Evolutionary conservation across 2,113 vertebrate species (phyloP).

Genomic region (Sciurus niger): DNA sequence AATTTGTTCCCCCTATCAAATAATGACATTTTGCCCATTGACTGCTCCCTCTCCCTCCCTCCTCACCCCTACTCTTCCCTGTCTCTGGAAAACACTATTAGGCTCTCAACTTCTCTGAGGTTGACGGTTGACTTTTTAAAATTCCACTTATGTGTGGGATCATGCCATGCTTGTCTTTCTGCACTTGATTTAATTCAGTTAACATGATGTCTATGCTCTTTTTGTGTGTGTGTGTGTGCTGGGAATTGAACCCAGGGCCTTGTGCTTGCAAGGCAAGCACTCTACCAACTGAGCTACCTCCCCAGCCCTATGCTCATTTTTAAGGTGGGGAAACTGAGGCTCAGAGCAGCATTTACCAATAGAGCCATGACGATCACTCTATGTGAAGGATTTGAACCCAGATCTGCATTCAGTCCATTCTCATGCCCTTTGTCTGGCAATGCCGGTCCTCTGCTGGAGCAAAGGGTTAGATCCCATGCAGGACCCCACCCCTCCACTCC

Average conservation of each 20-base stretch:
- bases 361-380: neutral
- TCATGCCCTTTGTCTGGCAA: fast-evolving
- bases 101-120: neutral
- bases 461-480: neutral
- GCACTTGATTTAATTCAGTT: neutral
- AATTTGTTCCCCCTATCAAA: too few species aligned
- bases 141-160: neutral
- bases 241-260: too few species aligned
- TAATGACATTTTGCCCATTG: neutral
- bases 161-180: too few species aligned
- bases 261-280: too few species aligned
- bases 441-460: fast-evolving
- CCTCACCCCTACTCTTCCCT: neutral
- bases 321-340: neutral
- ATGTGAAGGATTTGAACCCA: neutral
- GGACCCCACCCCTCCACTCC: neutral
- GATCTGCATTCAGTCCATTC: neutral
- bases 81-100: neutral
- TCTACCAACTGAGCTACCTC: too few species aligned
- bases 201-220: neutral
- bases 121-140: neutral
- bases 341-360: neutral
- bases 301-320: neutral
- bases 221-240: too few species aligned
- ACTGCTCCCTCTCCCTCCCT: neutral